These are phyloP conservation scores for Mustela nigripes DNA, from an alignment of 2,113 vertebrate genomes.

Conservation along the genomic window DNA sequence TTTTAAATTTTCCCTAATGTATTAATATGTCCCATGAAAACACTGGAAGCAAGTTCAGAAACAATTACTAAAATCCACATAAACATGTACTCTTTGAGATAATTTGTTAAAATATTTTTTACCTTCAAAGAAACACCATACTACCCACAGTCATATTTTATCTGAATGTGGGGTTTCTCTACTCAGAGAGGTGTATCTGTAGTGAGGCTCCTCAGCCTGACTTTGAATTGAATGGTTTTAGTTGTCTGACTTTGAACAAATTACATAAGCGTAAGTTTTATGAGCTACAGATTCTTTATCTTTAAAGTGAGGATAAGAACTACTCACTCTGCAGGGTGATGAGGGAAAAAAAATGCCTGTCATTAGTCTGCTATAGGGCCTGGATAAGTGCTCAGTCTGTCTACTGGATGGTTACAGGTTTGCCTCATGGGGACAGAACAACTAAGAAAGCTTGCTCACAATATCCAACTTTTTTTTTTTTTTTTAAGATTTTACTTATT, in stretches of 20 bases:
- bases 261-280: background rate
- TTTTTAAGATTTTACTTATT: too few relatives aligned
- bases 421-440: background rate
- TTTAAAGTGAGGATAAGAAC: background rate
- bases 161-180: background rate
- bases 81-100: background rate
- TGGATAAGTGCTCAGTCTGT: accelerated
- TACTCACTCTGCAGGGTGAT: background rate
- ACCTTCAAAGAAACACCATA: background rate
- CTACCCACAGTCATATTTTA: background rate
- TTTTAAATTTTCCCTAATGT: background rate
- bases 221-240: background rate
- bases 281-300: background rate
- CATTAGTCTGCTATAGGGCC: background rate
- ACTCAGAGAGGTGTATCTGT: background rate
- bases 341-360: background rate
- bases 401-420: background rate
- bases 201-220: background rate
- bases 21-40: background rate
- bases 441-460: background rate
- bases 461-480: background rate
- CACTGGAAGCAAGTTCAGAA: background rate
- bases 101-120: background rate
- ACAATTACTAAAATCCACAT: background rate
- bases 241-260: background rate